Evolutionary conservation across 1,140 invertebrate genomes (phyloP), one percentile per base, ranked within the genome.

Genomic region (Brachionus angularis): DNA sequence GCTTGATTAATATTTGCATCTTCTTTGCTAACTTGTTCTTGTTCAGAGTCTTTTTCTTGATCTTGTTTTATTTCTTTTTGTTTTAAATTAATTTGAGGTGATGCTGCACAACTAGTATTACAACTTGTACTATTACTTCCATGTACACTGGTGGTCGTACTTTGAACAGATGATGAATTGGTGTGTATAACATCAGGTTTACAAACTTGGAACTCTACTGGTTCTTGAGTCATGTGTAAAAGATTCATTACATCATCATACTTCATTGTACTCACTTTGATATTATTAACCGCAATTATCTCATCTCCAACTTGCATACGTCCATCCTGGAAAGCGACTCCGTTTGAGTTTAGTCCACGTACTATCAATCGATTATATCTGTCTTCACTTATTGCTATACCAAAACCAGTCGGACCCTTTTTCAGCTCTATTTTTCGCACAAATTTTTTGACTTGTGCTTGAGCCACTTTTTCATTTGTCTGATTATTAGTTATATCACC

Each of bases 241-340:
- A 47, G 36, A 21, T 67, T 67, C 62, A 31, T 67, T n/a, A 67
- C 25, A 12, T 67, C n/a, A 14, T 47, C 62, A 36, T 67, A 67
- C 12, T 67, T 67, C 39, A 67, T 67, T 46, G 42, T 23, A 33
- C 29, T 29, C 1, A 67, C 42, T 72, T 78, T 84, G 79, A 88
- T 87, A 75, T 86, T 84, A 77, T 89, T 89, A 33, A 89, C 79
- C n/a, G 82, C 76, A 12, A 82, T 76, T 72, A 84, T 79, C 73
- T 81, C 80, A 73, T 85, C 84, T 0, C 82, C 83, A 10, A 82
- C 78, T 34, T 81, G 79, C 33, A 88, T 79, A 16, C 85, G 78
- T 2, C 86, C 86, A 79, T 88, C 87, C 73, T 39, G 33, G 25
- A 47, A 67, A 14, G 62, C 62, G 12, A 47, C 16, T 12, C 62